Evolutionary conservation across 2,888 invertebrate genomes (phyloP).

Genomic region (Parthenolecanium corni): DNA sequence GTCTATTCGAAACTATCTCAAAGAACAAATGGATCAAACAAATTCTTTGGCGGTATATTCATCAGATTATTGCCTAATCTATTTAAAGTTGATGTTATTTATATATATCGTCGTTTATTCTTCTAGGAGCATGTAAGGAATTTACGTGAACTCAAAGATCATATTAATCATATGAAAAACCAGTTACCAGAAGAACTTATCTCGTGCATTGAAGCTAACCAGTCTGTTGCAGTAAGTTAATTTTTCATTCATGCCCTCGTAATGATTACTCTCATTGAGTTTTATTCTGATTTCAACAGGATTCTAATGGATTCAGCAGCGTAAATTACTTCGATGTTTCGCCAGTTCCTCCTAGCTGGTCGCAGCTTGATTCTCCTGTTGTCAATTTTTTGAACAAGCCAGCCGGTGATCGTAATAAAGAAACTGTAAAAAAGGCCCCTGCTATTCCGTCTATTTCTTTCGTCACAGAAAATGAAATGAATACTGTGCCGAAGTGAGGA

Average conservation of each 20-base stretch:
- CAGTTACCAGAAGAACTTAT: constrained; percentile 1
- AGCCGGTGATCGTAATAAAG: neutral
- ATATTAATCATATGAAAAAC: neutral
- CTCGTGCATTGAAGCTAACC: neutral
- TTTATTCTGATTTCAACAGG: neutral
- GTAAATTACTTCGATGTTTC: neutral
- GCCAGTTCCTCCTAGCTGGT: constrained; percentile 12
- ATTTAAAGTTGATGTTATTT: no score
- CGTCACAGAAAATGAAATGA: constrained; percentile 27
- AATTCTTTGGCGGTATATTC: no score
- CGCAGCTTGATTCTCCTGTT: neutral
- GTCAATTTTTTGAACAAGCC: neutral
- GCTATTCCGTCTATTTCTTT: constrained; percentile 10
- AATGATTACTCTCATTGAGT: neutral
- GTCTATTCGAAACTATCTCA: neutral
- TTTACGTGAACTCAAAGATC: neutral
- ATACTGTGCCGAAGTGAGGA: constrained; percentile 30
- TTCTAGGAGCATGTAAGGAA: constrained; percentile 8
- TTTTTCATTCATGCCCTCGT: neutral
- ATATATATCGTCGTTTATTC: no score
- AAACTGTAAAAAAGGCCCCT: neutral
- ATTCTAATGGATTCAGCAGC: neutral
- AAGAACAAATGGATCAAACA: neutral
- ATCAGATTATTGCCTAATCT: no score
- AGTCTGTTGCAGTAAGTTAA: neutral